Evolutionary conservation across 2,888 invertebrate species (phyloP).

Genomic region (Xiphydria camelus): DNA sequence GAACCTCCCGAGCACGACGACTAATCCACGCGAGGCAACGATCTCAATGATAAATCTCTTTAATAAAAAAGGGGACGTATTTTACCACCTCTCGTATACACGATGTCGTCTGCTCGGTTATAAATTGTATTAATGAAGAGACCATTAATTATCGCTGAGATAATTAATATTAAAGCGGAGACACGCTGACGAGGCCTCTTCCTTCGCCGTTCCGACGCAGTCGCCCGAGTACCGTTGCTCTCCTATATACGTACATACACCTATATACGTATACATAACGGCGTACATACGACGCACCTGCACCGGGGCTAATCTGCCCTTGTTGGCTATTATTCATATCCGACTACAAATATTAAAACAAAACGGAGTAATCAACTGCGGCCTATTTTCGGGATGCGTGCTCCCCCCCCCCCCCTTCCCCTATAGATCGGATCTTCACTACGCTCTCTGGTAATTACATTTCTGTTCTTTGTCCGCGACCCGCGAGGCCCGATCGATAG

Average conservation of each 20-base stretch:
- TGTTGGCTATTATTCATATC: background rate
- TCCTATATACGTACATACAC: background rate
- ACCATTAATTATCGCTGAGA: slow-evolving; percentile 37
- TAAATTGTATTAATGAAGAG: slow-evolving; percentile 32
- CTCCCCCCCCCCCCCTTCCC: no score
- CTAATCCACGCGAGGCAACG: background rate
- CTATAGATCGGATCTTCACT: no score
- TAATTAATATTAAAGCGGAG: slow-evolving; percentile 43
- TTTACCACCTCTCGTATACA: slow-evolving; percentile 6
- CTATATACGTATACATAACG: background rate
- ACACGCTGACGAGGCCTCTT: slow-evolving; percentile 35
- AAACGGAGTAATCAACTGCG: background rate
- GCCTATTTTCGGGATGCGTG: no score
- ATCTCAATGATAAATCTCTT: slow-evolving; percentile 2
- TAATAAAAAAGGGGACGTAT: background rate
- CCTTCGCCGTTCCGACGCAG: slow-evolving; percentile 21
- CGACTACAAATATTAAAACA: background rate
- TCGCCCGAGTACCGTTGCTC: background rate
- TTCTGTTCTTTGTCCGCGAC: no score
- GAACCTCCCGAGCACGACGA: no score
- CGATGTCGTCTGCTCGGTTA: slow-evolving; percentile 12
- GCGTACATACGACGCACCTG: background rate
- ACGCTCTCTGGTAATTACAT: no score
- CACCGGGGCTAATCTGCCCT: background rate
- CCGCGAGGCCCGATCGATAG: no score